phyloP scores from a whole-genome alignment of 1,140 invertebrate species.

The Mesaphorura yosii region DNA sequence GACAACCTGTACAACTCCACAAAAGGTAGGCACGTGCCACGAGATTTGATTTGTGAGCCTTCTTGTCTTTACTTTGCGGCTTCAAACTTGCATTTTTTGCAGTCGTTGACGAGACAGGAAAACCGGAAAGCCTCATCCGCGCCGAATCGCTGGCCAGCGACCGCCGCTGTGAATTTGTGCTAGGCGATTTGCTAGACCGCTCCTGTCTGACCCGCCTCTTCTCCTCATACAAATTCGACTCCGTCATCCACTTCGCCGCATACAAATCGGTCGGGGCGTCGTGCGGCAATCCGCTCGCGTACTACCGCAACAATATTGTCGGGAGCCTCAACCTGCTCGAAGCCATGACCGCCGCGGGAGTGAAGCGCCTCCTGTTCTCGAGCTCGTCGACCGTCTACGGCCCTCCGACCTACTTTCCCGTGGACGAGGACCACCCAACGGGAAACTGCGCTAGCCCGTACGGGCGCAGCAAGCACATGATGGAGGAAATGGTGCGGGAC shows the following conservation, averaged over 20 bases:
- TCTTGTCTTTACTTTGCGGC: not conserved
- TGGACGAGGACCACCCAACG: slow-evolving; percentile 71
- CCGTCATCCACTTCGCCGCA: slow-evolving; percentile 96
- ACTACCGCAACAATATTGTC: slow-evolving; percentile 82
- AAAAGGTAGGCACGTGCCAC: slow-evolving; percentile 41
- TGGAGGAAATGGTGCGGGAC: slow-evolving; percentile 94
- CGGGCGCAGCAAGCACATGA: slow-evolving; percentile 93
- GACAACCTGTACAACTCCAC: slow-evolving; percentile 71
- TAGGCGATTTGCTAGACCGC: slow-evolving; percentile 62
- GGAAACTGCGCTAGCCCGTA: slow-evolving; percentile 93
- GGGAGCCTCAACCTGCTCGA: slow-evolving; percentile 83
- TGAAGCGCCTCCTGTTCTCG: slow-evolving; percentile 77
- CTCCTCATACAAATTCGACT: slow-evolving; percentile 50
- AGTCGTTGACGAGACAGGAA: slow-evolving; percentile 30
- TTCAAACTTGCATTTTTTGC: slow-evolving; percentile 5
- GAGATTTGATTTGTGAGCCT: no score
- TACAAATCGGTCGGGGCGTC: slow-evolving; percentile 97
- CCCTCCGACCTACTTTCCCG: slow-evolving; percentile 65
- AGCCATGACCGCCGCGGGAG: slow-evolving; percentile 66
- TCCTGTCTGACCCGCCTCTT: slow-evolving; percentile 56
- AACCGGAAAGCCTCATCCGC: slow-evolving; percentile 62
- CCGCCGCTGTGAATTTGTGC: slow-evolving; percentile 59
- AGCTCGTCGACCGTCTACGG: slow-evolving; percentile 95
- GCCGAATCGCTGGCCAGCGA: slow-evolving; percentile 65
- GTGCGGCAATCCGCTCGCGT: slow-evolving; percentile 75